Evolutionary conservation across 2,888 invertebrate species (phyloP).

Genomic region (Leptopilina drosophilae): DNA sequence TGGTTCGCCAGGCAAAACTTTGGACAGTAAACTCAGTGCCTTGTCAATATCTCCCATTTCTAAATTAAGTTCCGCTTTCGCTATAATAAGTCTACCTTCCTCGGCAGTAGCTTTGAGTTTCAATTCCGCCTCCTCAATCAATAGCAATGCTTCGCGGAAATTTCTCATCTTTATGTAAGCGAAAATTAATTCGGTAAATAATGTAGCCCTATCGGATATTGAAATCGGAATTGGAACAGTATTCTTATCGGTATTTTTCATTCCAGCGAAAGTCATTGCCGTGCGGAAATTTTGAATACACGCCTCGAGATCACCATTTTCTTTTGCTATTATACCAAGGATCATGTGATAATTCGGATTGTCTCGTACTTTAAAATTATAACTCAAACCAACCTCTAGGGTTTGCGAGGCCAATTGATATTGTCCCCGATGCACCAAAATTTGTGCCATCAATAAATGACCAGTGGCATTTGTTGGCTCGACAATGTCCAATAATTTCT

Average conservation of each 20-base stretch:
- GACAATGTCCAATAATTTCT: slow-evolving; percentile 84
- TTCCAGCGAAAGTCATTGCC: slow-evolving; percentile 84
- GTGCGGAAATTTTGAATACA: slow-evolving; percentile 86
- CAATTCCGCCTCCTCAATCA: slow-evolving; percentile 87
- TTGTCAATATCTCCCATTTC: slow-evolving; percentile 88
- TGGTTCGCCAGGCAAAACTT: slow-evolving; percentile 87
- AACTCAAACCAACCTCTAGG: slow-evolving; percentile 92
- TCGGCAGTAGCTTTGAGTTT: slow-evolving; percentile 89
- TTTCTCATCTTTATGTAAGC: slow-evolving; percentile 84
- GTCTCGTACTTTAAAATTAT: slow-evolving; percentile 94
- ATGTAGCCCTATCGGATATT: slow-evolving; percentile 87
- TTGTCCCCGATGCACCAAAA: slow-evolving; percentile 84
- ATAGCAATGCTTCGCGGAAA: slow-evolving; percentile 87
- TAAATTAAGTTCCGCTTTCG: slow-evolving; percentile 90
- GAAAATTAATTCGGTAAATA: slow-evolving; percentile 92
- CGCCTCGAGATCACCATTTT: slow-evolving; percentile 84
- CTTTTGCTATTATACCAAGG: slow-evolving; percentile 89
- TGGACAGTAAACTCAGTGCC: slow-evolving; percentile 88
- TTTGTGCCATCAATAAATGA: slow-evolving; percentile 91
- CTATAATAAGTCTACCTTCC: slow-evolving; percentile 89
- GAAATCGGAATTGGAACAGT: slow-evolving; percentile 56
- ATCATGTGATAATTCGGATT: slow-evolving; percentile 94
- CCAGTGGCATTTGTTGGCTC: slow-evolving; percentile 91
- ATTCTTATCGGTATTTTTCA: slow-evolving; percentile 75
- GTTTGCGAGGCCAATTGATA: slow-evolving; percentile 90